These are phyloP conservation scores for Podotricha telesiphe DNA, from an alignment of 2,888 invertebrate genomes.

Conservation along the genomic window DNA sequence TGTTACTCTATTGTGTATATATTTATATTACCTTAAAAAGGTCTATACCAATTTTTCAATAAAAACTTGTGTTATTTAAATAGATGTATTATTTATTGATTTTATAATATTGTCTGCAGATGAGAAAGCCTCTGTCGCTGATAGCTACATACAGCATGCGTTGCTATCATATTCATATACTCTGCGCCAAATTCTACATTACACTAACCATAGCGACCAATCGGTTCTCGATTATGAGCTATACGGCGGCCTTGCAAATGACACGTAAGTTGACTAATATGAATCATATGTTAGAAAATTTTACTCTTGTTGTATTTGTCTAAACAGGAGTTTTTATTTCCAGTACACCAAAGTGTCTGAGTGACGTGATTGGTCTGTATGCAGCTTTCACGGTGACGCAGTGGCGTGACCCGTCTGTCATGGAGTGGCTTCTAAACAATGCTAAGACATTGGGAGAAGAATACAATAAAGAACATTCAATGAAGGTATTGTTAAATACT, in stretches of 20 bases:
- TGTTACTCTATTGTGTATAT: too few species aligned
- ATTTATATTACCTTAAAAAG: too few species aligned
- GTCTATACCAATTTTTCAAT: too few species aligned
- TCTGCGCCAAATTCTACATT: neutral
- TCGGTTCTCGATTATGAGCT: neutral
- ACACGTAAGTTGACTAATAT: slow-evolving; percentile 8
- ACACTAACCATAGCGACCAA: neutral
- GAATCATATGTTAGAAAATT: neutral
- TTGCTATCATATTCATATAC: neutral
- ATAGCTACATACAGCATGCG: neutral
- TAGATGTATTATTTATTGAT: neutral
- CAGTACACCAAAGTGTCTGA: slow-evolving; percentile 50
- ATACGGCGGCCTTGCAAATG: neutral
- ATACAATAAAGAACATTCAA: slow-evolving; percentile 42
- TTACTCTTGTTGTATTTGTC: too few species aligned
- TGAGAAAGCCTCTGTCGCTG: too few species aligned
- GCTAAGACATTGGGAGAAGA: slow-evolving; percentile 44
- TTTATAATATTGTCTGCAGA: slow-evolving; percentile 7
- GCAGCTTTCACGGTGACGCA: slow-evolving; percentile 53
- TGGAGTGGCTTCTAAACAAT: slow-evolving; percentile 57
- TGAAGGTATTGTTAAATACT: neutral
- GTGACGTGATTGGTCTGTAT: slow-evolving; percentile 53
- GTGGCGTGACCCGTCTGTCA: slow-evolving; percentile 58
- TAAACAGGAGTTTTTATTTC: neutral
- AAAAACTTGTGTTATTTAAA: neutral